Evolutionary conservation across 1,140 invertebrate species (phyloP).

Genomic region (Drosophila navojoa): DNA sequence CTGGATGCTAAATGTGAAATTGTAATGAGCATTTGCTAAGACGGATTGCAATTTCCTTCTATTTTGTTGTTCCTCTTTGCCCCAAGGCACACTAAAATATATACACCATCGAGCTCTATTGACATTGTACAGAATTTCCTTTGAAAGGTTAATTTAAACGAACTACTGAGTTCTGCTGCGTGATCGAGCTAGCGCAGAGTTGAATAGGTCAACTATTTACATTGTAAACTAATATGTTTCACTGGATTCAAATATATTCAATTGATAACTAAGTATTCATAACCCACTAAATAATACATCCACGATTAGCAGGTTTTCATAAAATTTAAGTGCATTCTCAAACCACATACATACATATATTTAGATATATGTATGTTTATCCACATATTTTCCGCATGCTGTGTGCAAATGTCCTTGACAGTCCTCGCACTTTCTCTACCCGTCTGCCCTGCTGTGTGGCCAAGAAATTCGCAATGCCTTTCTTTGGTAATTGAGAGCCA

Average conservation of each 20-base stretch:
- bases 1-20: constrained; percentile 53
- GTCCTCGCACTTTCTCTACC: constrained; percentile 24
- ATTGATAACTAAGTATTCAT: no score
- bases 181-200: no score
- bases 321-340: no score
- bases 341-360: not conserved
- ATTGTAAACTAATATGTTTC: no score
- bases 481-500: constrained; percentile 40
- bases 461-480: constrained; percentile 53
- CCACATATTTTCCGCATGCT: constrained; percentile 26
- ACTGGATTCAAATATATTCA: no score
- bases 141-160: no score
- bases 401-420: constrained; percentile 51
- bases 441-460: constrained; percentile 47
- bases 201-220: no score
- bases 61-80: not conserved
- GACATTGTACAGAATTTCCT: no score
- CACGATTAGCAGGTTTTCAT: no score
- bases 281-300: no score
- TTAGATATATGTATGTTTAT: not conserved
- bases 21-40: constrained; percentile 60
- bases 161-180: no score
- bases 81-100: constrained; percentile 1
- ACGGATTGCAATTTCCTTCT: constrained; percentile 10
- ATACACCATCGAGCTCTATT: not conserved